Conservation (phyloP, 2,888 invertebrate species). For the Pomacea canaliculata region DNA sequence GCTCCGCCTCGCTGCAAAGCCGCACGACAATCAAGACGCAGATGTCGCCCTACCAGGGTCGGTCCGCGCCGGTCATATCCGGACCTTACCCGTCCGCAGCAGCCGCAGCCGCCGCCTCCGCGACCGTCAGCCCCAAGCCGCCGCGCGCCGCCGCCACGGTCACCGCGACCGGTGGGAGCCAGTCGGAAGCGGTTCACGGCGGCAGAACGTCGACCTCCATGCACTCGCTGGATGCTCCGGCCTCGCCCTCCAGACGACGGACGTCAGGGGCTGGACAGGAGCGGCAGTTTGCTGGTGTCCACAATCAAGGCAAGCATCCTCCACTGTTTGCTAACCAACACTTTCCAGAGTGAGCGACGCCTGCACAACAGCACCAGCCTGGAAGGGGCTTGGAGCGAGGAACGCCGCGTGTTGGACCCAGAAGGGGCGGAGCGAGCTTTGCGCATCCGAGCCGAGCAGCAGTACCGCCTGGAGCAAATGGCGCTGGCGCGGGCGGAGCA, state of each 20-base stretch:
- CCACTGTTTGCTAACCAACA: conserved; percentile 12
- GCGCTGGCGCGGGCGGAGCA: background rate
- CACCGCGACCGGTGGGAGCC: background rate
- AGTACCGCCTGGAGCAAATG: conserved; percentile 5
- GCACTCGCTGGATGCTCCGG: conserved; percentile 6
- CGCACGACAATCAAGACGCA: conserved; percentile 4
- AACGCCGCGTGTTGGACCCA: conserved; percentile 1
- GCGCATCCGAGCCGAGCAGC: background rate
- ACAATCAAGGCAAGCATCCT: conserved; percentile 26
- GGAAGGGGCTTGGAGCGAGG: conserved; percentile 13
- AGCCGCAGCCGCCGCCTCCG: conserved; percentile 19
- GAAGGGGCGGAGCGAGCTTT: background rate
- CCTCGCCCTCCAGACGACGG: conserved; percentile 14
- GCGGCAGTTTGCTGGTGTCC: conserved; percentile 16
- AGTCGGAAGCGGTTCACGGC: conserved; percentile 1
- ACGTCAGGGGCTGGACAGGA: conserved; percentile 11
- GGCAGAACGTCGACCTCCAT: conserved; percentile 11
- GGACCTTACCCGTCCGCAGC: conserved; percentile 23
- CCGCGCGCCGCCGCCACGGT: background rate
- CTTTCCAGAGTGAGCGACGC: conserved; percentile 15
- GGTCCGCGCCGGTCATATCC: conserved; percentile 16
- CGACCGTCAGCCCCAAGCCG: conserved; percentile 20
- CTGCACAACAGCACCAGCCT: conserved; percentile 15
- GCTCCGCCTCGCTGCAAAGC: conserved; percentile 6
- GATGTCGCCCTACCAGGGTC: conserved; percentile 19